Conservation (phyloP, 2,888 invertebrate species). For the Gandaritis pyraliata region DNA sequence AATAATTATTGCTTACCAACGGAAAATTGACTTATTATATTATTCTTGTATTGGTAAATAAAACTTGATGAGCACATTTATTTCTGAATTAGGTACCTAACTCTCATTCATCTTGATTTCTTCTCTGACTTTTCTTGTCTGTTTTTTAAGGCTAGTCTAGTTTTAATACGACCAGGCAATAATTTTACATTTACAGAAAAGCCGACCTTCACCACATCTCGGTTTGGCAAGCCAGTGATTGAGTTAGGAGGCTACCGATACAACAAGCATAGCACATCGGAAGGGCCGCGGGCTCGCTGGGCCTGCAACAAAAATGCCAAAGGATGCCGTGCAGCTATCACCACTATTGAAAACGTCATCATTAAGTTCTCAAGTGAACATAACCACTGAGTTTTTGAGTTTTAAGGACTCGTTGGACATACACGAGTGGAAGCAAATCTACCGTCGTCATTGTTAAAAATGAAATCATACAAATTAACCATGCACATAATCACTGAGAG, state of each 20-base stretch:
- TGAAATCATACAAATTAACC: neutral
- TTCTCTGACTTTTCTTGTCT: conserved; percentile 1
- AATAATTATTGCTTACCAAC: too few relatives aligned
- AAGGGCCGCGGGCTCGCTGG: conserved; percentile 43
- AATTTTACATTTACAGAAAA: conserved; percentile 2
- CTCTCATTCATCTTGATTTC: too few relatives aligned
- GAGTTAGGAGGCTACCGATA: conserved; percentile 48
- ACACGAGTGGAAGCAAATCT: too few relatives aligned
- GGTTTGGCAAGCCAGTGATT: conserved; percentile 56
- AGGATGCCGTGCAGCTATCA: conserved; percentile 19
- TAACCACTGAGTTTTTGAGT: conserved; percentile 10
- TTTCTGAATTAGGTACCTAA: too few relatives aligned
- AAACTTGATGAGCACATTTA: too few relatives aligned
- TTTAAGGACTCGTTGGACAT: neutral
- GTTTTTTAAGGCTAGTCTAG: neutral
- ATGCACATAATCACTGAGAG: too few relatives aligned
- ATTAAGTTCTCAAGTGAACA: conserved; percentile 6
- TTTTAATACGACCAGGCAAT: neutral
- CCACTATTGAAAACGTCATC: conserved; percentile 11
- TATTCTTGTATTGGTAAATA: too few relatives aligned
- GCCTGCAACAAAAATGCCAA: conserved; percentile 33
- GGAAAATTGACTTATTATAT: too few relatives aligned
- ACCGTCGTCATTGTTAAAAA: neutral
- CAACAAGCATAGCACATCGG: conserved; percentile 43
- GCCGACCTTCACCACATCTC: conserved; percentile 41